phyloP scores from a whole-genome alignment of 2,888 invertebrate genomes.

The Ennomos fuscantarius region DNA sequence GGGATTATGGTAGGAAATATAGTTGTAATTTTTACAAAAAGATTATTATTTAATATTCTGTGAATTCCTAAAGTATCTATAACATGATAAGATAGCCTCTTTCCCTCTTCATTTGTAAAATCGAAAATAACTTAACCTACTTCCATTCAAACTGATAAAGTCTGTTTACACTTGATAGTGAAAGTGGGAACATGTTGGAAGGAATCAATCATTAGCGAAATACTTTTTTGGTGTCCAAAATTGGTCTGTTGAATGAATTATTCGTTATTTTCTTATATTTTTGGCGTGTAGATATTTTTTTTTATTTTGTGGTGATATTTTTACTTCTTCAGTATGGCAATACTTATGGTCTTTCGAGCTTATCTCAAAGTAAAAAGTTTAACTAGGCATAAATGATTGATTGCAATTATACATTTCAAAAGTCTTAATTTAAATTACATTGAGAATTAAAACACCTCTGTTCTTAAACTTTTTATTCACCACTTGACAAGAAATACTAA shows the following conservation, averaged over 20 bases:
- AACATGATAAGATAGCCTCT: constrained; percentile 24
- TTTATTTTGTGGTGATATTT: too few relatives aligned
- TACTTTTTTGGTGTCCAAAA: neutral
- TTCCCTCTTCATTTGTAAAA: constrained; percentile 14
- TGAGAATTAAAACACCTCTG: too few relatives aligned
- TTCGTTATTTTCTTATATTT: neutral
- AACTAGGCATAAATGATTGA: too few relatives aligned
- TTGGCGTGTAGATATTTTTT: neutral
- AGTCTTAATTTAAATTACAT: too few relatives aligned
- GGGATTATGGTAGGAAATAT: too few relatives aligned
- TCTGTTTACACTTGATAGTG: constrained; percentile 22
- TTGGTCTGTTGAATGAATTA: constrained; percentile 5
- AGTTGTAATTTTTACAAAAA: neutral
- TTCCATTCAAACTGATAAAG: constrained; percentile 24
- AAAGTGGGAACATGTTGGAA: constrained; percentile 11
- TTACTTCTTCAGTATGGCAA: too few relatives aligned
- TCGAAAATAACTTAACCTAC: constrained; percentile 21
- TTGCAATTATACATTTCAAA: too few relatives aligned
- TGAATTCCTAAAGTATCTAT: constrained; percentile 7
- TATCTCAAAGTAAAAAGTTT: too few relatives aligned
- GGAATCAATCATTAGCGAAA: neutral
- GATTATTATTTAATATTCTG: constrained; percentile 6
- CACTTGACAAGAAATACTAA: too few relatives aligned
- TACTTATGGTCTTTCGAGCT: too few relatives aligned
- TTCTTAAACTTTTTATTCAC: too few relatives aligned